Conservation (phyloP, 2,113 vertebrate genomes). For the Mohoua ochrocephala region DNA sequence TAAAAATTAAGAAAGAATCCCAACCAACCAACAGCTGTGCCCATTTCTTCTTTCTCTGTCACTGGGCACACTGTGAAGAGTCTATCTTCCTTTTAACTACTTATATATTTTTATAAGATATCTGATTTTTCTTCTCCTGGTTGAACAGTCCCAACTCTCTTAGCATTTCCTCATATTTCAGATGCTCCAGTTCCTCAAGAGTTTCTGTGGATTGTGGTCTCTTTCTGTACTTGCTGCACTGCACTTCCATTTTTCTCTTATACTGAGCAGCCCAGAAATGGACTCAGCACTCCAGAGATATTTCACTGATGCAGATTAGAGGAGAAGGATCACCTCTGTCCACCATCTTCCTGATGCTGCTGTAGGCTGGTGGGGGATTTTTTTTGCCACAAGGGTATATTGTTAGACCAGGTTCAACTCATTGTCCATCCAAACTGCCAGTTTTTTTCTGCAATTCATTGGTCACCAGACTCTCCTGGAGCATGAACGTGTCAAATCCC, state of each 20-base stretch:
- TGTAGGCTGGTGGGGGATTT: neutral
- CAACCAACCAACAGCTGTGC: too few species aligned
- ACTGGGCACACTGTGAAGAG: neutral
- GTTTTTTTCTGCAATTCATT: neutral
- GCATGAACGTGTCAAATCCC: neutral
- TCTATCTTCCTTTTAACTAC: neutral
- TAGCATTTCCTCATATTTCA: neutral
- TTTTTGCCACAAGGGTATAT: neutral
- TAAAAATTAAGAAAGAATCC: neutral
- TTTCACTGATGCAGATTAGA: neutral
- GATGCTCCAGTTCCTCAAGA: neutral
- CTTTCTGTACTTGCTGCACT: neutral
- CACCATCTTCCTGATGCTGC: neutral
- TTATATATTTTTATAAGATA: neutral
- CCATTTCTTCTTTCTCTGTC: neutral
- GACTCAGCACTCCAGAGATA: neutral
- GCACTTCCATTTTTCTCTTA: neutral
- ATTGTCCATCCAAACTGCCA: neutral
- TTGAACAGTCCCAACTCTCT: neutral
- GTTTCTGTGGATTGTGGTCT: neutral
- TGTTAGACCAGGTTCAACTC: neutral
- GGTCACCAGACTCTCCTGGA: neutral
- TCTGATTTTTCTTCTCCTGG: neutral
- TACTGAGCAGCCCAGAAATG: neutral
- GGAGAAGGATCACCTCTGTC: neutral